Conservation (phyloP, 2,888 invertebrate genomes). For the Meloe dianella region DNA sequence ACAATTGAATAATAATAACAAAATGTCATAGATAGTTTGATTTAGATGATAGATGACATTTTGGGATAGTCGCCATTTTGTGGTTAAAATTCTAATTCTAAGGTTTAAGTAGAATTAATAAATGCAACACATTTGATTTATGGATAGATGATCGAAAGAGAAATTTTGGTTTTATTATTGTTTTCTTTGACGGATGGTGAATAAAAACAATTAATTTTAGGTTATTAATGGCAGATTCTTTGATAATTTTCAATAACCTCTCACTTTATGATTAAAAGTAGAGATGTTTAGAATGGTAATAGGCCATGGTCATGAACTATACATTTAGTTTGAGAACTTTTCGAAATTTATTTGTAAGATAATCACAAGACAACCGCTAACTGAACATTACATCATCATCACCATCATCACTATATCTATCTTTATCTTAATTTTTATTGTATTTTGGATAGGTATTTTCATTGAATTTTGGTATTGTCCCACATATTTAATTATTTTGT, state of each 20-base stretch:
- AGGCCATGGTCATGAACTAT: conserved; percentile 23
- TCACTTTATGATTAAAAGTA: neutral
- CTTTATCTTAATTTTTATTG: neutral
- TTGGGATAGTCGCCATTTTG: neutral
- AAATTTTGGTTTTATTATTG: neutral
- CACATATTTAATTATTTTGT: neutral
- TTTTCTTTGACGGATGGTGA: neutral
- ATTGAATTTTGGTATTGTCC: conserved; percentile 1
- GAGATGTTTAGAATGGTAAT: conserved; percentile 9
- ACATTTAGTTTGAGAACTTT: neutral
- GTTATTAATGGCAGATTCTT: conserved; percentile 1
- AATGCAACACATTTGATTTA: no score
- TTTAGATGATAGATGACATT: neutral
- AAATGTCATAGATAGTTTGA: neutral
- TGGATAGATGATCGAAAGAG: neutral
- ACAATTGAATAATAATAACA: neutral
- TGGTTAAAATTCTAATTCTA: no score
- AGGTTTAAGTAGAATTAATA: no score
- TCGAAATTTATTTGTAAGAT: conserved; percentile 2
- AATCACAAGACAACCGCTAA: neutral
- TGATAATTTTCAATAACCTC: conserved; percentile 6
- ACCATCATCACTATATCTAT: neutral
- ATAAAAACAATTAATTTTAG: neutral
- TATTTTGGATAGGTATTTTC: neutral
- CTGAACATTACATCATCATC: neutral